Evolutionary conservation across 2,888 invertebrate species (phyloP).

Genomic region (Poecilus cupreus): DNA sequence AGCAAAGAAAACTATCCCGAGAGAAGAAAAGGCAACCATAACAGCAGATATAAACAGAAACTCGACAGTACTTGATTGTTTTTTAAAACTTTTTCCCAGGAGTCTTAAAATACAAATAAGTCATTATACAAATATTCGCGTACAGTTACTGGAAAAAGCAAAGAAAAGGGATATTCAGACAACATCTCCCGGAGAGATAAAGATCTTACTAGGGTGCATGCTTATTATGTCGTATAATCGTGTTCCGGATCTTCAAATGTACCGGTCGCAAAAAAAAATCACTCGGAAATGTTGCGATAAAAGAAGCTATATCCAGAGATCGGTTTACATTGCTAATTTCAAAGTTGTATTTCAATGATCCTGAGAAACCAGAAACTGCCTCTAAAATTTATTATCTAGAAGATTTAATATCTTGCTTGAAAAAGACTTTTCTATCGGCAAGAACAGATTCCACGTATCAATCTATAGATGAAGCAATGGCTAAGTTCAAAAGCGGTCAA

Average conservation of each 20-base stretch:
- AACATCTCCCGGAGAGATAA: neutral
- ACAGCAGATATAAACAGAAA: neutral
- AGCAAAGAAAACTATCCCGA: neutral
- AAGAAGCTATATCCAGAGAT: conserved; percentile 50
- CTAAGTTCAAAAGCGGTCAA: conserved; percentile 54
- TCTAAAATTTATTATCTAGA: conserved; percentile 56
- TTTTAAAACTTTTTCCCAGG: too few relatives aligned
- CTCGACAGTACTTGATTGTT: too few relatives aligned
- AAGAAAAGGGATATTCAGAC: neutral
- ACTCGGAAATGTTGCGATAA: conserved; percentile 40
- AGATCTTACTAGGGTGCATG: conserved; percentile 32
- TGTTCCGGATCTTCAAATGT: conserved; percentile 47
- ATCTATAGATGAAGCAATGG: conserved; percentile 55
- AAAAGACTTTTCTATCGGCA: conserved; percentile 41
- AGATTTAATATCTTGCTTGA: conserved; percentile 45
- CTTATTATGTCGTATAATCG: conserved; percentile 54
- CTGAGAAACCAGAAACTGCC: conserved; percentile 44
- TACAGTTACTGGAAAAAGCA: neutral
- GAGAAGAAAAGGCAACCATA: neutral
- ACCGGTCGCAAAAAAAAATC: conserved; percentile 53
- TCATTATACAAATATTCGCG: neutral
- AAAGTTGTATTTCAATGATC: conserved; percentile 52
- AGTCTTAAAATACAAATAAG: neutral
- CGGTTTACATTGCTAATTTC: conserved; percentile 47
- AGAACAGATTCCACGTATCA: conserved; percentile 49